These are phyloP conservation scores for Pammene fasciana DNA, from an alignment of 2,888 invertebrate genomes.

Conservation along the genomic window DNA sequence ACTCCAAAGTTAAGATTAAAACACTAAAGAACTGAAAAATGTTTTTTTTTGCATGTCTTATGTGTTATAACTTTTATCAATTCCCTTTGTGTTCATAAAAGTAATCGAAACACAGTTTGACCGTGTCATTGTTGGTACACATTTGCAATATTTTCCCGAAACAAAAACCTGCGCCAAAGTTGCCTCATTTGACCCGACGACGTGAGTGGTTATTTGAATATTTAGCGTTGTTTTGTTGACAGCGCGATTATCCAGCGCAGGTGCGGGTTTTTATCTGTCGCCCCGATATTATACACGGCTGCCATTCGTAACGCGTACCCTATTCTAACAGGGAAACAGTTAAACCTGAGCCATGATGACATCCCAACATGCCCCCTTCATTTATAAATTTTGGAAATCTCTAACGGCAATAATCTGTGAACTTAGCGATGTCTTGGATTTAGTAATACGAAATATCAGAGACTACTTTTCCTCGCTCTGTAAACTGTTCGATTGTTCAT, in stretches of 20 bases:
- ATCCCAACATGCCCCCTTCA: too few relatives aligned
- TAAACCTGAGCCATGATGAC: not conserved
- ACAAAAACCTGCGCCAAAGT: slow-evolving; percentile 21
- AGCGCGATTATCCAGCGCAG: slow-evolving; percentile 33
- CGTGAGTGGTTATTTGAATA: slow-evolving; percentile 37
- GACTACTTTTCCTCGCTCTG: too few relatives aligned
- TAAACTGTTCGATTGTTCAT: too few relatives aligned
- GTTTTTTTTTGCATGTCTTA: too few relatives aligned
- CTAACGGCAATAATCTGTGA: too few relatives aligned
- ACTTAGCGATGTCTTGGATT: too few relatives aligned
- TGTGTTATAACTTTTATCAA: too few relatives aligned
- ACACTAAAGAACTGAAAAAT: too few relatives aligned
- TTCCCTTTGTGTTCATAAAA: too few relatives aligned
- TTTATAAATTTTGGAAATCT: not conserved
- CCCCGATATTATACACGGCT: slow-evolving; percentile 20
- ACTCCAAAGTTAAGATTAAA: too few relatives aligned
- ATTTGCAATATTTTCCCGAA: slow-evolving; percentile 16
- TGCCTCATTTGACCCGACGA: slow-evolving; percentile 31
- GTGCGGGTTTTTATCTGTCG: slow-evolving; percentile 34
- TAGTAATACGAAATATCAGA: too few relatives aligned
- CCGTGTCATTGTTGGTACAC: not conserved
- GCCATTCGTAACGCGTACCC: not conserved
- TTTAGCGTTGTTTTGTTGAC: slow-evolving; percentile 22
- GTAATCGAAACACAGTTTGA: too few relatives aligned
- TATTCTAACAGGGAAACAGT: not conserved